Base-by-base conservation (phyloP, 2,113 vertebrate species). In the Theropithecus gelada region DNA sequence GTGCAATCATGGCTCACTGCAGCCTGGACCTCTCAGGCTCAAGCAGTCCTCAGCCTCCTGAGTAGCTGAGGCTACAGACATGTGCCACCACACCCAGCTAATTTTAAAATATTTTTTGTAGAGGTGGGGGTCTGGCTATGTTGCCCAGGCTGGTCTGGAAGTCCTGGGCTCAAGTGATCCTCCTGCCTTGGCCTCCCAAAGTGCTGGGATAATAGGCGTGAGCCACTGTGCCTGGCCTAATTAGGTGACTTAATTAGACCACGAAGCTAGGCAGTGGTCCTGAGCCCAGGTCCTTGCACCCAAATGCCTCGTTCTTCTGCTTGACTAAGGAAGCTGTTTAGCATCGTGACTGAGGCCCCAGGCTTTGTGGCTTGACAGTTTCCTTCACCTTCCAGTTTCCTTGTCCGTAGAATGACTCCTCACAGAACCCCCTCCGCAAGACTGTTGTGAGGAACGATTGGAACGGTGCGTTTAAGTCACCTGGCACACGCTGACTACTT, bases 401-500 rank as follows among this genome's bases (percentile, higher is more conserved):
- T 83, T 18, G 25, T 48, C 80, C 40, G 75, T 78, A 17, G 4
- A n/a, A 18, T 10, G 68, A n/a, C 8, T 80, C 35, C 0, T 2
- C 8, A 1, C 48, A 55, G 70, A 73, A 6, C 23, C 50, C 11
- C 38, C 43, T 30, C 32, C 66, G 9, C 8, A 17, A n/a, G 14
- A 25, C 5, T 23, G n/a, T 1, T 1, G 20, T 9, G 32, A 52
- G 22, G 48, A 40, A 6, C 7, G 45, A 8, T 8, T 3, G 81
- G 81, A 88, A 18, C 2, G 0, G 16, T 35, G 18, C 10, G 0
- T 25, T 22, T 35, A 0, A 30, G 1, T 18, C 20, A 0, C 20
- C 59, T 10, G 32, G 59, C 50, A 5, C 55, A 10, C 1, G 2
- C 35, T 7, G 22, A 12, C 35, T 20, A 0, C 38, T 48, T 0